Conservation (phyloP, 1,140 invertebrate genomes). For the Neodiprion fabricii region DNA sequence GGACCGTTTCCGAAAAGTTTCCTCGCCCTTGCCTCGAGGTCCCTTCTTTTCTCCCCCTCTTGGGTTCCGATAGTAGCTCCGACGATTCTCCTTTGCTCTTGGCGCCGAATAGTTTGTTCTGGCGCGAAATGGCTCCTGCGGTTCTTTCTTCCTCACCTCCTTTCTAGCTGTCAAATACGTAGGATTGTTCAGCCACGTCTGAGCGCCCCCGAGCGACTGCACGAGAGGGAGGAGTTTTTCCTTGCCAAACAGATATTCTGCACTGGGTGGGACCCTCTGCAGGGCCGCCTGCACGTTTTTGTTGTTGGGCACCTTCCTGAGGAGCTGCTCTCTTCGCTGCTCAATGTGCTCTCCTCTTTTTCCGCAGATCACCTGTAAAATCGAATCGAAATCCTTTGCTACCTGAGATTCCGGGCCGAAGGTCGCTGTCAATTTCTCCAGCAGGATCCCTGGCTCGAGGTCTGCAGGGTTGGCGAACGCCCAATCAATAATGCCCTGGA, state of each 20-base stretch:
- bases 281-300: constrained; percentile 18
- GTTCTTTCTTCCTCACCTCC: neutral
- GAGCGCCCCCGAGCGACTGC: constrained; percentile 24
- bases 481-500: constrained; percentile 23
- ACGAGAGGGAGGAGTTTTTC: constrained; percentile 21
- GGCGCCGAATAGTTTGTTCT: neutral
- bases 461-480: neutral
- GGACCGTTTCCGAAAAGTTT: constrained; percentile 21
- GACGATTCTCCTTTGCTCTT: neutral
- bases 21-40: neutral
- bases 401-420: constrained; percentile 3
- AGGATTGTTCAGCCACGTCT: constrained; percentile 5
- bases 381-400: constrained; percentile 1
- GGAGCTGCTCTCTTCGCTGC: constrained; percentile 24
- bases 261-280: constrained; percentile 21
- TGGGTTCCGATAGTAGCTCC: no score
- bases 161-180: neutral
- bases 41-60: neutral
- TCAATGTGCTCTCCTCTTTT: constrained; percentile 33
- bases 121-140: constrained; percentile 1
- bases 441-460: neutral
- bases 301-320: constrained; percentile 14
- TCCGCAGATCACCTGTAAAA: constrained; percentile 32
- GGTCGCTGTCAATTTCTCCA: neutral
- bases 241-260: constrained; percentile 16